Evolutionary conservation across 1,140 invertebrate genomes (phyloP).

Genomic region (Tetraneura akinire): DNA sequence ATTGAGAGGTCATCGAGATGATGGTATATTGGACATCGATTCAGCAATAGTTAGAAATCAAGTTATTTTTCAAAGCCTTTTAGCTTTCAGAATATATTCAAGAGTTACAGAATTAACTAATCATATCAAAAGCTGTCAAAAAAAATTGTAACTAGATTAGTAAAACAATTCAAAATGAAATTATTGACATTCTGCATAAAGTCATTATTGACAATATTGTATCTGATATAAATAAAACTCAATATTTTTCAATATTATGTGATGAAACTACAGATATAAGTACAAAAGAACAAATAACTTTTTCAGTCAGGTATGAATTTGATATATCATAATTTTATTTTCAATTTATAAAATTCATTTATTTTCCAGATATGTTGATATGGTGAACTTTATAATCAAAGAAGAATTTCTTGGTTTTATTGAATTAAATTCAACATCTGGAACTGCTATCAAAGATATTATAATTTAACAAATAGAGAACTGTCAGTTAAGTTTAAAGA

Average conservation of each 20-base stretch:
- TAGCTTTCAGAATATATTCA: neutral
- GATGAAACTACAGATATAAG: neutral
- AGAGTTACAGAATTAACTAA: neutral
- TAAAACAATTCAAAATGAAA: slow-evolving; percentile 9
- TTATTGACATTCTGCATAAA: neutral
- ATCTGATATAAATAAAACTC: neutral
- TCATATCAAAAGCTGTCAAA: neutral
- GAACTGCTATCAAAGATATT: neutral
- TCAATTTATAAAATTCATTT: too few species aligned
- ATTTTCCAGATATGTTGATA: neutral
- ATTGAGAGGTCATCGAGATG: neutral
- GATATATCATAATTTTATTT: too few species aligned
- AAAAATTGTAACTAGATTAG: slow-evolving; percentile 15
- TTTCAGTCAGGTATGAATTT: neutral
- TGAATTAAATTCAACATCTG: neutral
- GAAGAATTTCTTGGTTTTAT: neutral
- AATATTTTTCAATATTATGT: slow-evolving; percentile 4
- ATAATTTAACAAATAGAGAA: neutral
- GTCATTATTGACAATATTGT: neutral
- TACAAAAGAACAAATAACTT: neutral
- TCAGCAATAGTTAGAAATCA: neutral
- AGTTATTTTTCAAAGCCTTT: neutral
- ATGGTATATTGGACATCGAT: neutral
- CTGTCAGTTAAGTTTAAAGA: neutral
- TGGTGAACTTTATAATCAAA: neutral